These are phyloP conservation scores for Armadillidium nasatum DNA, from an alignment of 1,140 invertebrate genomes.

Conservation along the genomic window DNA sequence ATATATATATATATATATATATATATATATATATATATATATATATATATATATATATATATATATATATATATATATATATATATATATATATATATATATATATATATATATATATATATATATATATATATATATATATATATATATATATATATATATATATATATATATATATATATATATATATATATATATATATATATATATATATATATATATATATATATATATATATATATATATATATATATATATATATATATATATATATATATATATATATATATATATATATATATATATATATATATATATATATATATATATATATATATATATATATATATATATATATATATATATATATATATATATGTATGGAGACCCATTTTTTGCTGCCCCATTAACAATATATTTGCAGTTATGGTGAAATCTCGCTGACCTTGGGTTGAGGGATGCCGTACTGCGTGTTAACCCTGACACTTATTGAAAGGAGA, in stretches of 20 bases:
- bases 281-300: no score
- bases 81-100: no score
- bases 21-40: no score
- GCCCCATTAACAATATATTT: neutral
- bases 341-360: neutral
- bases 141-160: no score
- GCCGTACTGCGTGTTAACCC: neutral
- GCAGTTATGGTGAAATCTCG: neutral
- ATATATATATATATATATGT: neutral
- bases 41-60: no score
- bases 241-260: neutral
- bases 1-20: no score
- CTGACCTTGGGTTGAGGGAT: neutral
- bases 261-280: no score
- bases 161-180: no score
- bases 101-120: no score
- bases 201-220: neutral
- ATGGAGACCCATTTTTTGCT: neutral
- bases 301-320: neutral
- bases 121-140: no score
- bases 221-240: neutral
- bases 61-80: no score
- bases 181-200: neutral
- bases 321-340: neutral
- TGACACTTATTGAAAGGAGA: neutral